Base-by-base conservation (phyloP, 2,113 vertebrate genomes). In the Notiomystis cincta region DNA sequence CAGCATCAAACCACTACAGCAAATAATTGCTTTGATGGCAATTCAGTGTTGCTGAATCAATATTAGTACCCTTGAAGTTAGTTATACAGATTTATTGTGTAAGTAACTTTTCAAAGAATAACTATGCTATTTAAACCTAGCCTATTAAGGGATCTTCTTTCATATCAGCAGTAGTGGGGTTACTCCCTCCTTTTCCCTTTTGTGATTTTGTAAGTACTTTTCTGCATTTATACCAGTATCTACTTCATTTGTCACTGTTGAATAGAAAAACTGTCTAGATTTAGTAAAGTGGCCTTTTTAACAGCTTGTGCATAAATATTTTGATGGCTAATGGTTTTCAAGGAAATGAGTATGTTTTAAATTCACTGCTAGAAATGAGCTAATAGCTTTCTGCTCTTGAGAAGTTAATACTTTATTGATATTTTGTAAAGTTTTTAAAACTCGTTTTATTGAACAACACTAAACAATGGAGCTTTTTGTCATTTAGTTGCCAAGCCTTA, bases 21-120 rank as follows among this genome's bases (percentile, higher is more conserved):
- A 76, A 95, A 79, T 94, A 97, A 95, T 96, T 93, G 89, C 60
- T 40, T 65, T 82, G 56, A 14, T 4, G 24, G 28, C 75, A 96
- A 96, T 48, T 45, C 75, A 94, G 70, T 79, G 60, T 79, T 96
- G 91, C 86, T 95, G 95, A 91, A 96, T 95, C 95, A 94, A 87
- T 91, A 81, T 47, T 51, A 65, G 80, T 91, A 83, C 90, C 94
- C 87, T 94, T 73, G 31, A 93, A 95, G 82, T 93, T 97, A 95
- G 97, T 97, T 96, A 85, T 48, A 82, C 56, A 89, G 95, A 96
- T 96, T 95, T 96, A 93, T 81, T 92, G 30, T 94, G 82, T 84
- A 93, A 82, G 94, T 77, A 90, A 90, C 94, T 97, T 97, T 94
- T 86, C 75, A 40, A 61, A 93, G 82, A 96, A 65, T 87, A 97